These are phyloP conservation scores for Alloscopus bannaensis DNA, from an alignment of 2,888 invertebrate genomes.

Conservation along the genomic window DNA sequence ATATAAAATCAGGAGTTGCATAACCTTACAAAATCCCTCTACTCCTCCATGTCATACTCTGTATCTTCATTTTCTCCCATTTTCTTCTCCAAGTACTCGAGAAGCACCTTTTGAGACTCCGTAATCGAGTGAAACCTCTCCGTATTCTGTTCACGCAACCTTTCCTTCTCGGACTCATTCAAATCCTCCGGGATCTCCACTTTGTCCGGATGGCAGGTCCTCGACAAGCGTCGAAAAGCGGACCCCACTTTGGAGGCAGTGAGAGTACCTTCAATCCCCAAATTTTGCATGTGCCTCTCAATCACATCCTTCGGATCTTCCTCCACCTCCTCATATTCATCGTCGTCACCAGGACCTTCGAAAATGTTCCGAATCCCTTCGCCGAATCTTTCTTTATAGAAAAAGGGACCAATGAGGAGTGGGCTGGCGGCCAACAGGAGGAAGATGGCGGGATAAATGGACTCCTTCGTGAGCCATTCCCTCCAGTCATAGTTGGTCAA, in stretches of 20 bases:
- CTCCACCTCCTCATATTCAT: neutral
- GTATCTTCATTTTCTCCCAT: too few species aligned
- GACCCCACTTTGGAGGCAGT: neutral
- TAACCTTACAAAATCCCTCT: too few species aligned
- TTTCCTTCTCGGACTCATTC: neutral
- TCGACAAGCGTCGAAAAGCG: neutral
- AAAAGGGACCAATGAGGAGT: neutral
- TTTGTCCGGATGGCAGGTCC: neutral
- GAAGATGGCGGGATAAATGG: too few species aligned
- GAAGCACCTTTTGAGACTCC: neutral
- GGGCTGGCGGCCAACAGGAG: neutral
- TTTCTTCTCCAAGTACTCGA: constrained; percentile 3
- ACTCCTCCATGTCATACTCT: too few species aligned
- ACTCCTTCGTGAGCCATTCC: too few species aligned
- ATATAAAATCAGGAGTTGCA: too few species aligned
- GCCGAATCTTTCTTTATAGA: neutral
- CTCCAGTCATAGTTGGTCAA: too few species aligned
- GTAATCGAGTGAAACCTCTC: neutral
- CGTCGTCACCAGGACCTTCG: neutral
- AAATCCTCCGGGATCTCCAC: too few species aligned
- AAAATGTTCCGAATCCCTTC: neutral
- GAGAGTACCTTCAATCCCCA: neutral
- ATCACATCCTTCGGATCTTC: neutral
- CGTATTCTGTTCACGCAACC: neutral
- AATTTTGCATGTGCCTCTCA: neutral